phyloP scores from a whole-genome alignment of 2,888 invertebrate species.

The Chrysina gloriosa region DNA sequence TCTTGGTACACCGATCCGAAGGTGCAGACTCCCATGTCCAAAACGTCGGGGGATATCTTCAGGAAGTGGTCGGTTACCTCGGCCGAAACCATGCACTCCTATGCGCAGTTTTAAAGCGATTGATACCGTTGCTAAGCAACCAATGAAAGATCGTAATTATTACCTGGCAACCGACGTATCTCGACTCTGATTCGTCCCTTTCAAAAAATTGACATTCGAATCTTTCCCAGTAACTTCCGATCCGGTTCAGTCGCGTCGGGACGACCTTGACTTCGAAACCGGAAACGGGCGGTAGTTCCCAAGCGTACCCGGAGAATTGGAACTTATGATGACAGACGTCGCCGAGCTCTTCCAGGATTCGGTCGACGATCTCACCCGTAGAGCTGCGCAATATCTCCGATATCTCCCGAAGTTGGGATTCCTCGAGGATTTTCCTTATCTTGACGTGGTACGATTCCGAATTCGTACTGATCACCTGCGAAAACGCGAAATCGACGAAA shows the following conservation, averaged over 20 bases:
- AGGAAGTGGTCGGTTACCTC: constrained; percentile 52
- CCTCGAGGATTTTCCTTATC: constrained; percentile 30
- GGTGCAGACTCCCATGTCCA: constrained; percentile 53
- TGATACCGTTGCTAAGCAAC: no score
- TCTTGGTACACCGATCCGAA: constrained; percentile 52
- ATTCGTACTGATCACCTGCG: constrained; percentile 32
- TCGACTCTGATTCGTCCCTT: constrained; percentile 12
- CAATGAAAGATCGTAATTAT: neutral
- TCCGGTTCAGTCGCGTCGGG: constrained; percentile 46
- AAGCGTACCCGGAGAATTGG: constrained; percentile 47
- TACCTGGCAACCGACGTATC: constrained; percentile 43
- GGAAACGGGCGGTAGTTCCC: constrained; percentile 43
- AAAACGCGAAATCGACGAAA: neutral
- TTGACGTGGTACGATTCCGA: constrained; percentile 2
- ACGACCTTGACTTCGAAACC: constrained; percentile 46
- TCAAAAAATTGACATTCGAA: constrained; percentile 33
- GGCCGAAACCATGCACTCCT: constrained; percentile 46
- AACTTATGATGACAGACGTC: constrained; percentile 42
- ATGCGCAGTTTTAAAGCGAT: no score
- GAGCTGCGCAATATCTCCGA: neutral
- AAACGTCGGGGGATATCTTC: constrained; percentile 43
- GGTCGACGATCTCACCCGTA: neutral
- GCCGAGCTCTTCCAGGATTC: neutral
- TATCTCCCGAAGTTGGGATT: constrained; percentile 21
- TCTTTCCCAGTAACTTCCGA: constrained; percentile 46